Conservation (phyloP, 1,140 invertebrate genomes). For the Notospermus geniculatus region DNA sequence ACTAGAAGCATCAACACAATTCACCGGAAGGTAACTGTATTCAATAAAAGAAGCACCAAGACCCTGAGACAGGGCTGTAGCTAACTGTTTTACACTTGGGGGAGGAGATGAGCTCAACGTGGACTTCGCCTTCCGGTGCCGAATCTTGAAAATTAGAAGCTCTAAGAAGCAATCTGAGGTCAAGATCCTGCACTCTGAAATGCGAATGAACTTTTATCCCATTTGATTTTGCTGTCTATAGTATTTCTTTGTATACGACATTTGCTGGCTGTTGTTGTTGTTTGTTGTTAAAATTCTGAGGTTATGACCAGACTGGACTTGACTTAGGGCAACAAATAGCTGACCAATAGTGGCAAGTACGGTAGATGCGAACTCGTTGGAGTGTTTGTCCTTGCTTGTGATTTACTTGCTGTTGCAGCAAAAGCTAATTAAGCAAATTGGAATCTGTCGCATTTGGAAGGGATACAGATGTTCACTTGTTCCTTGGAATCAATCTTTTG, state of each 20-base stretch:
- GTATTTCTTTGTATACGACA: slow-evolving; percentile 3
- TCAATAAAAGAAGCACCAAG: too few species aligned
- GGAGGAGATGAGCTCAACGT: too few species aligned
- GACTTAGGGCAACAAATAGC: slow-evolving; percentile 35
- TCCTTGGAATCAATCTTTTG: slow-evolving; percentile 25
- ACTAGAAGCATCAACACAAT: too few species aligned
- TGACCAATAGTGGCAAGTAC: slow-evolving; percentile 34
- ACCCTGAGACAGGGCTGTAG: too few species aligned
- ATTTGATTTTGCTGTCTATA: too few species aligned
- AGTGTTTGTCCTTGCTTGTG: slow-evolving; percentile 60
- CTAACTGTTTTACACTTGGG: too few species aligned
- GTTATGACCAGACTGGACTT: background rate
- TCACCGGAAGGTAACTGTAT: too few species aligned
- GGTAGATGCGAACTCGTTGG: slow-evolving; percentile 31
- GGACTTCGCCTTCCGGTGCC: too few species aligned
- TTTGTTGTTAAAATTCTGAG: background rate
- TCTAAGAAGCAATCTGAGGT: too few species aligned
- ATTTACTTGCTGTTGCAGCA: slow-evolving; percentile 62
- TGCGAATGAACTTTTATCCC: too few species aligned
- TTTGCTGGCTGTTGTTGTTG: background rate
- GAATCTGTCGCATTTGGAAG: slow-evolving; percentile 59
- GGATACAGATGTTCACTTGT: slow-evolving; percentile 24
- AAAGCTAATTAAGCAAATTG: slow-evolving; percentile 56
- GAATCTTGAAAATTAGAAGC: too few species aligned
- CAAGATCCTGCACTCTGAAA: too few species aligned